Conservation (phyloP, 2,113 vertebrate species). For the Platichthys stellatus region DNA sequence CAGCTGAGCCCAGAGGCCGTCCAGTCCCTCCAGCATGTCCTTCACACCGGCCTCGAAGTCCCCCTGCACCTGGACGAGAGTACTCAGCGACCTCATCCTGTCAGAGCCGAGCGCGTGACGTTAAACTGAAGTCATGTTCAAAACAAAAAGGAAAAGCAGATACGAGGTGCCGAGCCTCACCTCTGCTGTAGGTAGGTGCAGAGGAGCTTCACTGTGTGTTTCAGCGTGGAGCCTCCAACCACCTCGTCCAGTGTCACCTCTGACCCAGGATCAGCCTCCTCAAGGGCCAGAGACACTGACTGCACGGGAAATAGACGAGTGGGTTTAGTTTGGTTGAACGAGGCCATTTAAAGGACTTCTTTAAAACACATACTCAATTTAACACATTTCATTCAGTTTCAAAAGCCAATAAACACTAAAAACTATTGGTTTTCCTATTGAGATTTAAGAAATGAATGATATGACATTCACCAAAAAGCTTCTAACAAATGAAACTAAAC, state of each 20-base stretch:
- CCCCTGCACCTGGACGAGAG: conserved; percentile 72
- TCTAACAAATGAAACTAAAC: too few relatives aligned
- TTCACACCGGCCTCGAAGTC: conserved; percentile 65
- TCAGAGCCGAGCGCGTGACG: neutral
- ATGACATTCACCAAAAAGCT: too few relatives aligned
- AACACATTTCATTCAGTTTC: neutral
- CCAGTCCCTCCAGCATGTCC: conserved; percentile 63
- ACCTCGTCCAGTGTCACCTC: neutral
- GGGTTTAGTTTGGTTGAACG: neutral
- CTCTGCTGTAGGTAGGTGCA: conserved; percentile 76
- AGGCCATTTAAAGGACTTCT: neutral
- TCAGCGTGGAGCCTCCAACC: conserved; percentile 23
- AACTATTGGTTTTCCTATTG: too few relatives aligned
- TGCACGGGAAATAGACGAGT: conserved; percentile 27
- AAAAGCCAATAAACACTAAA: too few relatives aligned
- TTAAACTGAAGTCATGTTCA: conserved; percentile 1
- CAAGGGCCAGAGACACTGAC: conserved; percentile 65
- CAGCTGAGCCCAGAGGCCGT: conserved; percentile 75
- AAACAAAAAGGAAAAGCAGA: neutral
- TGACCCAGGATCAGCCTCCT: conserved; percentile 19
- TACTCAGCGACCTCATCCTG: conserved; percentile 64
- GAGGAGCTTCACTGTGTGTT: conserved; percentile 67
- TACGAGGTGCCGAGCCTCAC: conserved; percentile 60
- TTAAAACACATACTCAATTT: too few relatives aligned
- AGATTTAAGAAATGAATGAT: too few relatives aligned